Evolutionary conservation across 2,888 invertebrate species (phyloP).

Genomic region (Pyrocoelia pectoralis): DNA sequence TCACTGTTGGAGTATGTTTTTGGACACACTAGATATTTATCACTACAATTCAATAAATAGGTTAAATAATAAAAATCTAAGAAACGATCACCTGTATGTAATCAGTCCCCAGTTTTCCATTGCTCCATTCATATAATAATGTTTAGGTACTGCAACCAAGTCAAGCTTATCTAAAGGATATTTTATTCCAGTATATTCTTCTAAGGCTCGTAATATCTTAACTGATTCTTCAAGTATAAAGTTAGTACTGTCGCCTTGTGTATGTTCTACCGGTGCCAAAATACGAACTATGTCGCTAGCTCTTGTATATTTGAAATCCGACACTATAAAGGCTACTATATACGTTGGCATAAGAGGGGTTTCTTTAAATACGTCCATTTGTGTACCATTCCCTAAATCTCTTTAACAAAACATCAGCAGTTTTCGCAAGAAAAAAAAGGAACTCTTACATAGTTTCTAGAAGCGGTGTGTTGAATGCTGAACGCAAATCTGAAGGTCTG

Average conservation of each 20-base stretch:
- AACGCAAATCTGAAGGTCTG: slow-evolving; percentile 27
- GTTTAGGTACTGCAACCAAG: slow-evolving; percentile 81
- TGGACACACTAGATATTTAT: slow-evolving; percentile 5
- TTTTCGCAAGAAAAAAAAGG: background rate
- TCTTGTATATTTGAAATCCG: slow-evolving; percentile 72
- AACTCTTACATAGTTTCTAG: background rate
- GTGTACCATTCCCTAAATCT: slow-evolving; percentile 14
- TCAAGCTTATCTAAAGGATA: slow-evolving; percentile 70
- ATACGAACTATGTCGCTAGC: slow-evolving; percentile 68
- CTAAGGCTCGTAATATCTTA: slow-evolving; percentile 61
- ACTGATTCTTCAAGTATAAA: slow-evolving; percentile 60
- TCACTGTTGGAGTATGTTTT: slow-evolving; percentile 1
- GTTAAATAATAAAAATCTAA: background rate
- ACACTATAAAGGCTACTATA: slow-evolving; percentile 85
- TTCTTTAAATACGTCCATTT: slow-evolving; percentile 72
- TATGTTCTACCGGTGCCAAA: slow-evolving; percentile 74
- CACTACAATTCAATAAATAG: slow-evolving; percentile 10
- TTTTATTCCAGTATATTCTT: slow-evolving; percentile 64
- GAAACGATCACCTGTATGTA: slow-evolving; percentile 68
- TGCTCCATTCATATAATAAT: slow-evolving; percentile 76
- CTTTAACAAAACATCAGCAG: background rate
- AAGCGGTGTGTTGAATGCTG: slow-evolving; percentile 26
- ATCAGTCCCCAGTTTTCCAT: slow-evolving; percentile 96
- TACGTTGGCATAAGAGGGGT: slow-evolving; percentile 91
- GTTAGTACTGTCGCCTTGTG: slow-evolving; percentile 64